Evolutionary conservation across 2,888 invertebrate species (phyloP), one percentile per base, ranked within the genome.

Genomic region (Sesia bembeciformis): DNA sequence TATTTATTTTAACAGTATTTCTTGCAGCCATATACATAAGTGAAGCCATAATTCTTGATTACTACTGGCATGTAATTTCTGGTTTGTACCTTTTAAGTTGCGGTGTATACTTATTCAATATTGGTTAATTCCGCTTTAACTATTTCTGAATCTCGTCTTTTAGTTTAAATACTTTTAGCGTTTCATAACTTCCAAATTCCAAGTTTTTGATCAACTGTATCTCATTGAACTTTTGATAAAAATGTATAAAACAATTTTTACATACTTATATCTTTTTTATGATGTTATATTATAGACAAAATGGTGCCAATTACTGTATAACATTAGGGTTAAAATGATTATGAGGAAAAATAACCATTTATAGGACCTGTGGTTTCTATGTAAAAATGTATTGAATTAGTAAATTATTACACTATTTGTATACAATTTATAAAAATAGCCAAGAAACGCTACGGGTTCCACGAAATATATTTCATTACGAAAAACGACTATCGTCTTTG

Each of bases 401-500:
- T 71, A 68, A 77, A 80, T 70, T 77, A 78, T 75, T 78, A 74
- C 71, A 70, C 70, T 76, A 78, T 81, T 81, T 83, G 79, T 83
- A 79, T 81, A 82, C 76, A 81, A 81, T 84, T 82, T 85, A 80
- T 80, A 83, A 81, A 82, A 80, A 74, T 84, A 83, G 81, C 84
- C 84, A 84, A 86, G 86, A 89, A 88, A 88, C 87, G 87, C 89
- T 89, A 89, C 88, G 89, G 88, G 88, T 89, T 87, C 84, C 77
- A 81, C 78, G 81, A 87, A 88, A 86, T 87, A 89, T 87, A 88
- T 81, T 80, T 81, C 81, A 84, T 81, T 75, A 81, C 76, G 70
- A 85, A 85, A 85, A 80, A 40, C 73, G 68, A 67, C 54, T 53
- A 42, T 54, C 59, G 74, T 57, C 64, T 75, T 78, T 78, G 23